Evolutionary conservation across 2,888 invertebrate species (phyloP), one percentile per base, ranked within the genome.

Genomic region (Hirtodrosophila cameraria): DNA sequence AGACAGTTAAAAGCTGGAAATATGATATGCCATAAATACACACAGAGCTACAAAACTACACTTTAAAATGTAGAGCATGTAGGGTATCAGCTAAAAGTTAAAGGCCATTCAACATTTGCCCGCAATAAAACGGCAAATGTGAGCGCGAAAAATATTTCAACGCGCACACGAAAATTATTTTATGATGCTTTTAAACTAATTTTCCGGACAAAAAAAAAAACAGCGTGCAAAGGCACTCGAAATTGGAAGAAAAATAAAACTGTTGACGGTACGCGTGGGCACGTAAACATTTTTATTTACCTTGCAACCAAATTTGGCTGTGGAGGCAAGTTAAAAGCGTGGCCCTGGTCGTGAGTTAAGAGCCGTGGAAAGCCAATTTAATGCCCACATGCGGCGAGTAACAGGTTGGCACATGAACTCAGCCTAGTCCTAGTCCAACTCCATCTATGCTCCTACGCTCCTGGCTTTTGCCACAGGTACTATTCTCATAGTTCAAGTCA

Each of bases 161-260:
- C 74, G 70, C 57, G 65, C 60, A 28, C 73, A 76, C 67, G 74
- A 74, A 86, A 84, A 82, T 84, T 72, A 81, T 82, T 82, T 82
- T 82, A 82, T 75, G 86, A 84, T 81, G 84, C 86, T 82, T 82
- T 82, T 84, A 82, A 82, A 84, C 81, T 82, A 86, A 82, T 82
- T 82, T 82, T 86, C 76, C 66, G 72, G 77, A 80, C 75, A 76
- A 75, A 64, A 62, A 62, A n/a, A 73, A 81, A 69, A 75, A 71
- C 68, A 77, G 69, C 62, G 64, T 65, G 78, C 63, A 49, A 75
- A 68, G 53, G 60, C 55, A 67, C 74, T 60, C 28, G 33, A 31
- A 55, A 49, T 33, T 30, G 35, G 33, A 16, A 11, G 50, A 23
- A 36, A 43, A 42, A 48, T 38, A 62, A 68, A 71, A 61, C 64